Evolutionary conservation across 2,113 vertebrate species (phyloP).

Genomic region (Emydocephalus ijimae): DNA sequence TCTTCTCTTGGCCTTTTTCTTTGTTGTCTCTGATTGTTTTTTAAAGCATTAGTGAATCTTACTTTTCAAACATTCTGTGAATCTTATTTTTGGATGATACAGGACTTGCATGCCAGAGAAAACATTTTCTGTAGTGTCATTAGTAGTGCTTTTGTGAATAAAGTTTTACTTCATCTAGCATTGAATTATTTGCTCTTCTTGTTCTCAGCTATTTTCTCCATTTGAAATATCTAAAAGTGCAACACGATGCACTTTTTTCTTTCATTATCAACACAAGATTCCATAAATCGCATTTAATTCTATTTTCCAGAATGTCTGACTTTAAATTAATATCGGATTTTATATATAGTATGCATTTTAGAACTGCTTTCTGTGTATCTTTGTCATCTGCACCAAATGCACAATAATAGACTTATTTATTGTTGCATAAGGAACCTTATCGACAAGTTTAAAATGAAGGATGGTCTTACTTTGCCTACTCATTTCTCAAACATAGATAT

Average conservation of each 20-base stretch:
- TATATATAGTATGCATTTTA: not conserved
- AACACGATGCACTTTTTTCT: not conserved
- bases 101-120: not conserved
- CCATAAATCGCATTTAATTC: not conserved
- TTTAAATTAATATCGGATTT: not conserved
- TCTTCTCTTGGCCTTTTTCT: not conserved
- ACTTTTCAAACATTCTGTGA: not conserved
- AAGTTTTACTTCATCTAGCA: not conserved
- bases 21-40: not conserved
- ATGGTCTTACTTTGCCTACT: not conserved
- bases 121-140: not conserved
- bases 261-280: not conserved
- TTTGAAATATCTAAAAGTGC: not conserved
- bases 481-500: not conserved
- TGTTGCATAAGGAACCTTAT: not conserved
- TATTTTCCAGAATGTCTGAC: not conserved
- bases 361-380: not conserved
- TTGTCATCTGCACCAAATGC: not conserved
- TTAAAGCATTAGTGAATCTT: not conserved
- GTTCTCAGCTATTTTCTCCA: not conserved
- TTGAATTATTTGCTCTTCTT: not conserved
- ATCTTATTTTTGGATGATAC: not conserved
- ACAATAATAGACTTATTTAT: not conserved
- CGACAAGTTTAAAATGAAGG: not conserved
- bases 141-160: not conserved